phyloP scores from a whole-genome alignment of 1,140 invertebrate species.

The Conopomorpha cramerella region DNA sequence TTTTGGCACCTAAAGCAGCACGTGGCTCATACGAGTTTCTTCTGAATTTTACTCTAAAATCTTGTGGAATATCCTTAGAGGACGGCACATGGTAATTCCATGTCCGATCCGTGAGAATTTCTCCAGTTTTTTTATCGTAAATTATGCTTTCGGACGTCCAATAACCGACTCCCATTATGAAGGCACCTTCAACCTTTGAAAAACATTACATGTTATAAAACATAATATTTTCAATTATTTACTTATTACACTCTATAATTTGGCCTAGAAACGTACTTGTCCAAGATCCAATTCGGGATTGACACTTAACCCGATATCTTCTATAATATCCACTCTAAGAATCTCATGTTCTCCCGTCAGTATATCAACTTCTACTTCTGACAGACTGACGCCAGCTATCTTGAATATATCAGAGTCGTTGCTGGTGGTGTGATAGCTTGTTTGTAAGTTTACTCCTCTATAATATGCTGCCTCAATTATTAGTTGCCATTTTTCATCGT shows the following conservation, averaged over 20 bases:
- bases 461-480: conserved; percentile 60
- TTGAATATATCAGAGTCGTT: conserved; percentile 60
- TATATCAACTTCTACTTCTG: conserved; percentile 79
- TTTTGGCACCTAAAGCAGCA: conserved; percentile 74
- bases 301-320: conserved; percentile 73
- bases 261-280: conserved; percentile 53
- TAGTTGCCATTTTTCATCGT: conserved; percentile 65
- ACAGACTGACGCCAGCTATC: conserved; percentile 63
- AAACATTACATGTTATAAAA: neutral
- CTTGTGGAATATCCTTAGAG: conserved; percentile 77
- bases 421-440: conserved; percentile 49
- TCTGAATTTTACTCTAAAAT: conserved; percentile 73
- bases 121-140: conserved; percentile 65
- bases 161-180: conserved; percentile 81
- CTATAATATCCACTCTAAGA: conserved; percentile 72
- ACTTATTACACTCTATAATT: neutral
- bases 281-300: conserved; percentile 78
- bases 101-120: conserved; percentile 69
- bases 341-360: conserved; percentile 77
- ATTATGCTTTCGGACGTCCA: conserved; percentile 72
- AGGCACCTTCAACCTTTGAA: conserved; percentile 67
- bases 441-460: conserved; percentile 66
- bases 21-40: conserved; percentile 69
- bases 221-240: neutral
- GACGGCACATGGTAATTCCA: conserved; percentile 82